A percentile compares a stretch with the other conserved stretches of the same genome.
These are phyloP conservation scores for Pagrus major DNA, from an alignment of 2,113 vertebrate species.

Conservation along the genomic window DNA sequence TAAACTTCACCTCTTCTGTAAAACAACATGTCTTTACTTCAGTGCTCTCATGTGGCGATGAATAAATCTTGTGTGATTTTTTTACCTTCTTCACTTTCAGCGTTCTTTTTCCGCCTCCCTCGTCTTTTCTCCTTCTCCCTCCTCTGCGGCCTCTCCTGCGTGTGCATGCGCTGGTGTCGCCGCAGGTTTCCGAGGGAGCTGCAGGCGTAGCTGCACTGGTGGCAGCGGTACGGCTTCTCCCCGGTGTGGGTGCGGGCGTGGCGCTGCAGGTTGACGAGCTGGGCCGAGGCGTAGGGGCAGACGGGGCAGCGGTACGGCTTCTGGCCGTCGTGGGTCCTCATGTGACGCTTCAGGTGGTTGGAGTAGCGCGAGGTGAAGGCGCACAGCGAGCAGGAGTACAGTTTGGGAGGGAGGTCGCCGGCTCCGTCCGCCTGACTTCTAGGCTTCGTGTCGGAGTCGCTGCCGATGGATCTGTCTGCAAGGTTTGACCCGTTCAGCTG, in stretches of 20 bases:
- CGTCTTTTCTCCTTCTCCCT: conserved; percentile 72
- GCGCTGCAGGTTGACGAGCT: conserved; percentile 97
- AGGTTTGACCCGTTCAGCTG: not conserved
- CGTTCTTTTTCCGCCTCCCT: conserved; percentile 46
- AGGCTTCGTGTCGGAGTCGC: conserved; percentile 13
- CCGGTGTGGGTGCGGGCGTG: conserved; percentile 96
- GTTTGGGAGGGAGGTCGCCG: conserved; percentile 60
- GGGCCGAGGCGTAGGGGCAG: conserved; percentile 94
- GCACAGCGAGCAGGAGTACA: conserved; percentile 93
- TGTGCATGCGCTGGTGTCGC: conserved; percentile 93
- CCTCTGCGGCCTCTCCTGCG: conserved; percentile 83
- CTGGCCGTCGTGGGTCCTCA: conserved; percentile 96
- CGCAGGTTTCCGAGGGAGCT: conserved; percentile 96
- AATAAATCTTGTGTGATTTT: not conserved
- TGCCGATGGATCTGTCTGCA: not conserved
- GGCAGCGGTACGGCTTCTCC: conserved; percentile 95
- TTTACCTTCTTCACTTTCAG: conserved; percentile 42
- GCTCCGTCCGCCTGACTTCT: not conserved
- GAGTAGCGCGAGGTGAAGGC: conserved; percentile 94
- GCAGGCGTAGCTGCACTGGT: conserved; percentile 93
- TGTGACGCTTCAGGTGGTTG: conserved; percentile 97
- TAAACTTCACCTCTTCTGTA: no score
- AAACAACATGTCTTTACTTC: no score
- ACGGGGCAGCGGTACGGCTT: conserved; percentile 95
- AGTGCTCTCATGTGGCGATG: no score